These are phyloP conservation scores for Boloria euphrosyne DNA, from an alignment of 2,888 invertebrate genomes.

Conservation along the genomic window DNA sequence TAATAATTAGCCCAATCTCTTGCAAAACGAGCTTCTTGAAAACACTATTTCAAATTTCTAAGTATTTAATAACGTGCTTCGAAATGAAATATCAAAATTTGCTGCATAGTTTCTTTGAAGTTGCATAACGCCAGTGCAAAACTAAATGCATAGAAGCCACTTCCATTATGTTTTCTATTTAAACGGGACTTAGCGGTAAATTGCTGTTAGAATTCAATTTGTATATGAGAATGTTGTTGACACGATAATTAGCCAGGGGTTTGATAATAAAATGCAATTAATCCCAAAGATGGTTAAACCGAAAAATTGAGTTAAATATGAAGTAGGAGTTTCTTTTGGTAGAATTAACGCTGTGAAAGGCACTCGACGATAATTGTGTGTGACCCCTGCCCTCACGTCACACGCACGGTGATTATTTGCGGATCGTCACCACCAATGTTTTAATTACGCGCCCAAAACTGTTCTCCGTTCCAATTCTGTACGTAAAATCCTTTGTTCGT, in stretches of 20 bases:
- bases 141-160: slow-evolving; percentile 20
- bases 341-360: slow-evolving; percentile 64
- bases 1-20: no score
- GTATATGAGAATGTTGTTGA: slow-evolving; percentile 36
- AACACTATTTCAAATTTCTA: background rate
- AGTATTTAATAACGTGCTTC: slow-evolving; percentile 1
- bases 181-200: slow-evolving; percentile 26
- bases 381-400: slow-evolving; percentile 54
- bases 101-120: slow-evolving; percentile 9
- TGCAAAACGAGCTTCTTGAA: background rate
- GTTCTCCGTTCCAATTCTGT: slow-evolving; percentile 55
- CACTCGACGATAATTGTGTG: slow-evolving; percentile 71
- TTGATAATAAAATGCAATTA: no score
- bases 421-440: slow-evolving; percentile 50
- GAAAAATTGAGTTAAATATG: slow-evolving; percentile 46
- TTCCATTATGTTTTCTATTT: slow-evolving; percentile 23
- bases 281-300: no score
- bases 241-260: slow-evolving; percentile 32
- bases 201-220: slow-evolving; percentile 31
- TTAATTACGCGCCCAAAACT: slow-evolving; percentile 58
- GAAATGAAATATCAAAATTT: slow-evolving; percentile 11
- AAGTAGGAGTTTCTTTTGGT: slow-evolving; percentile 63
- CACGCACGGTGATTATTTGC: slow-evolving; percentile 49
- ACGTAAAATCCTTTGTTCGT: slow-evolving; percentile 37
- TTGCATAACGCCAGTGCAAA: slow-evolving; percentile 9